Conservation (phyloP, 2,888 invertebrate species). For the Ferdinandea cuprea region DNA sequence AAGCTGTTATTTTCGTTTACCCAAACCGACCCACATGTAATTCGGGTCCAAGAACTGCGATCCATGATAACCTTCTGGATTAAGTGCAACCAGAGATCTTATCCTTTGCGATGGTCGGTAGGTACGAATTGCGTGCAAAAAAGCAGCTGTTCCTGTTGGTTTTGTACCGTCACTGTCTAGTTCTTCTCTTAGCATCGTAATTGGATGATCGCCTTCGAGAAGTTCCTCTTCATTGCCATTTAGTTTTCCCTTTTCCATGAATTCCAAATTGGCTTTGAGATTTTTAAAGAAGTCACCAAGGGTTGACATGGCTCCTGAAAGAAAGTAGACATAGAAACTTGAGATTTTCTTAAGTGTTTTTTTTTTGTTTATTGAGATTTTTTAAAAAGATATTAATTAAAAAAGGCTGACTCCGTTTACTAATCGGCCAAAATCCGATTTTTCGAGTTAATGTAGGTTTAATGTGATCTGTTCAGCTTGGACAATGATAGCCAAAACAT, state of each 20-base stretch:
- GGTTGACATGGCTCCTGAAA: conserved; percentile 81
- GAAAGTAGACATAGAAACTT: conserved; percentile 18
- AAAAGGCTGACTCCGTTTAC: too few species aligned
- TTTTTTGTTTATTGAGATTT: neutral
- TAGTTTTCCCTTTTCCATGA: conserved; percentile 79
- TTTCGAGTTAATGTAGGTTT: too few species aligned
- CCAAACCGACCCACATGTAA: conserved; percentile 87
- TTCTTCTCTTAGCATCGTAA: conserved; percentile 77
- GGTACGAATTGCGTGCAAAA: conserved; percentile 82
- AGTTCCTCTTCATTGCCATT: conserved; percentile 78
- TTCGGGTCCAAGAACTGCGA: conserved; percentile 87
- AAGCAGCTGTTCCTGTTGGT: conserved; percentile 80
- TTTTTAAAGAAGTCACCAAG: conserved; percentile 81
- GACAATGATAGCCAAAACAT: too few species aligned
- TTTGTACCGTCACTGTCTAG: conserved; percentile 56
- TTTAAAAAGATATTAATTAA: neutral
- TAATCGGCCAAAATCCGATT: too few species aligned
- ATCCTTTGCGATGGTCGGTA: conserved; percentile 84
- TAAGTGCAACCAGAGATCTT: conserved; percentile 85
- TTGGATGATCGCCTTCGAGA: conserved; percentile 80
- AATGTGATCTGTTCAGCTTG: too few species aligned
- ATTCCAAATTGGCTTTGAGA: conserved; percentile 80
- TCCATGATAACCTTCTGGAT: conserved; percentile 85
- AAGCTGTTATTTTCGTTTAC: conserved; percentile 78
- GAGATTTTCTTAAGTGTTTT: conserved; percentile 21